phyloP scores from a whole-genome alignment of 1,140 invertebrate species.

The Cotesia typhae region DNA sequence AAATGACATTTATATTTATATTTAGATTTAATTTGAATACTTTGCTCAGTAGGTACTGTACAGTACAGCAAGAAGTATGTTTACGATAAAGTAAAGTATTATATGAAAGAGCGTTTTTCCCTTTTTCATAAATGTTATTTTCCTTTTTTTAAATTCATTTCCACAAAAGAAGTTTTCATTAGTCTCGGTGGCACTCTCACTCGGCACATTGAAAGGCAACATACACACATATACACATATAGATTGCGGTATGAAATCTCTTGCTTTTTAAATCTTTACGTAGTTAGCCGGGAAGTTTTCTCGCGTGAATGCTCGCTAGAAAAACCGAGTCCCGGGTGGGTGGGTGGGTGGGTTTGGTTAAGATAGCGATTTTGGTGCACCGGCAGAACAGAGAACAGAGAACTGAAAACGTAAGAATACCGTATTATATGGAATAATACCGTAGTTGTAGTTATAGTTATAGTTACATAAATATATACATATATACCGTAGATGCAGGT shows the following conservation, averaged over 20 bases:
- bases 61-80: too few species aligned
- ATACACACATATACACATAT: too few species aligned
- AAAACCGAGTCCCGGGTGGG: neutral
- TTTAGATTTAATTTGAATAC: too few species aligned
- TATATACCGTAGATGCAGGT: neutral
- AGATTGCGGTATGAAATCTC: slow-evolving; percentile 19
- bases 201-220: neutral
- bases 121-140: neutral
- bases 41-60: too few species aligned
- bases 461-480: too few species aligned
- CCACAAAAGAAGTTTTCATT: slow-evolving; percentile 22
- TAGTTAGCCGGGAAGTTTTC: slow-evolving; percentile 24
- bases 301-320: neutral
- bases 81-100: neutral
- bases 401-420: slow-evolving; percentile 1
- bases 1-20: too few species aligned
- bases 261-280: slow-evolving; percentile 25
- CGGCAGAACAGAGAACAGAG: neutral
- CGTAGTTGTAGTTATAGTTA: neutral
- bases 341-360: slow-evolving; percentile 5
- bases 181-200: slow-evolving; percentile 11
- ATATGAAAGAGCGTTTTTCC: neutral
- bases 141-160: slow-evolving; percentile 10
- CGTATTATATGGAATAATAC: too few species aligned
- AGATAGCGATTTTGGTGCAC: slow-evolving; percentile 23